Percentiles rank a stretch among this genome's conserved stretches.
These are phyloP conservation scores for Drosophila eohydei DNA, from an alignment of 2,888 invertebrate species.

Conservation along the genomic window DNA sequence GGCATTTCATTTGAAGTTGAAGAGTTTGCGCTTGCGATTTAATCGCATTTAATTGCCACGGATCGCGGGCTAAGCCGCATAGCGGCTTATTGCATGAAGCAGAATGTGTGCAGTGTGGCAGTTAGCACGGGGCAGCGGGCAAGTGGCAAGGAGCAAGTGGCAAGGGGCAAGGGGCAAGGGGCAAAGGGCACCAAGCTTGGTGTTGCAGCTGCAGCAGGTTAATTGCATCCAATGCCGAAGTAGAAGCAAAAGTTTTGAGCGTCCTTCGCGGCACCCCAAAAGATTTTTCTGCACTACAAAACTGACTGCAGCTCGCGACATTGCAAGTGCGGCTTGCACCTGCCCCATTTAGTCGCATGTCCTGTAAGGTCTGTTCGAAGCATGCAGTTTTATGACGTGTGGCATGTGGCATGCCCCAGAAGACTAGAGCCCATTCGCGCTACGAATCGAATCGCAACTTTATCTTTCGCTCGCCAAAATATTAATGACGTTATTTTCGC, in stretches of 20 bases:
- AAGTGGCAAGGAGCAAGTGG: not conserved
- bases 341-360: slow-evolving; percentile 37
- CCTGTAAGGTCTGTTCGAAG: slow-evolving; percentile 10
- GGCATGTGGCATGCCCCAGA: slow-evolving; percentile 21
- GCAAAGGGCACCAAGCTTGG: not conserved
- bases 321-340: slow-evolving; percentile 32
- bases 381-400: slow-evolving; percentile 54
- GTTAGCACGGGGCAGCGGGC: not conserved
- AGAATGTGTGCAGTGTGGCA: not conserved
- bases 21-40: slow-evolving; percentile 75
- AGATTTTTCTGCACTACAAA: slow-evolving; percentile 69
- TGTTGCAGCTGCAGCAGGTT: slow-evolving; percentile 63
- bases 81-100: slow-evolving; percentile 51
- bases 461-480: slow-evolving; percentile 28
- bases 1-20: slow-evolving; percentile 73
- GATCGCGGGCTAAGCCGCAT: slow-evolving; percentile 48
- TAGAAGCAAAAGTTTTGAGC: slow-evolving; percentile 21
- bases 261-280: slow-evolving; percentile 52
- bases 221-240: slow-evolving; percentile 66
- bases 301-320: slow-evolving; percentile 47
- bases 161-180: not conserved
- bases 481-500: slow-evolving; percentile 80
- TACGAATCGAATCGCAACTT: slow-evolving; percentile 1
- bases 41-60: slow-evolving; percentile 75
- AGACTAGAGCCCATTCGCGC: slow-evolving; percentile 24